Conservation (phyloP, 2,888 invertebrate genomes). For the Heliconius erato region DNA sequence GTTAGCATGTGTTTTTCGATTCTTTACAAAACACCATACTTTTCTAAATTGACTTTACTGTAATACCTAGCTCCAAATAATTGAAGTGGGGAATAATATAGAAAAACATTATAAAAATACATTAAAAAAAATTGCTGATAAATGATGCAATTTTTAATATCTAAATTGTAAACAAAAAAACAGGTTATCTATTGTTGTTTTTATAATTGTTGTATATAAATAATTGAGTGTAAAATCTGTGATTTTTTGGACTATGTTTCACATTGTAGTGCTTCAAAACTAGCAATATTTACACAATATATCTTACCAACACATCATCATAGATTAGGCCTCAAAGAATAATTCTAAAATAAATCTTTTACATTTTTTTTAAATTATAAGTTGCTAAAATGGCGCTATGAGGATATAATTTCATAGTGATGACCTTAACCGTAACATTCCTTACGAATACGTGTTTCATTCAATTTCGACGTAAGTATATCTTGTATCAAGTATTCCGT, state of each 20-base stretch:
- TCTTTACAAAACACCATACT: too few species aligned
- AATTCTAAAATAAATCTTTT: background rate
- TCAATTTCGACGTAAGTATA: constrained; percentile 54
- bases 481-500: constrained; percentile 60
- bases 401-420: constrained; percentile 23
- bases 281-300: background rate
- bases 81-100: background rate
- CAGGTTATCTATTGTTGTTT: background rate
- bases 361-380: background rate
- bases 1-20: background rate
- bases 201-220: background rate
- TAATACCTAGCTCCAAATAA: background rate
- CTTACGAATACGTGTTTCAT: constrained; percentile 46
- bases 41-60: background rate
- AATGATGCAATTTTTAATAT: background rate
- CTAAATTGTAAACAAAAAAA: background rate
- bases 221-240: background rate
- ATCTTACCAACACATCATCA: background rate
- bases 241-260: too few species aligned
- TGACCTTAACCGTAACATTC: constrained; percentile 35
- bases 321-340: background rate
- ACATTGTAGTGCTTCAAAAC: too few species aligned
- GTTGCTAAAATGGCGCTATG: background rate
- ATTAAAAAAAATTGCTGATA: too few species aligned
- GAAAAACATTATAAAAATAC: background rate